Evolutionary conservation across 2,113 vertebrate species (phyloP).

Genomic region (Barbus barbus): DNA sequence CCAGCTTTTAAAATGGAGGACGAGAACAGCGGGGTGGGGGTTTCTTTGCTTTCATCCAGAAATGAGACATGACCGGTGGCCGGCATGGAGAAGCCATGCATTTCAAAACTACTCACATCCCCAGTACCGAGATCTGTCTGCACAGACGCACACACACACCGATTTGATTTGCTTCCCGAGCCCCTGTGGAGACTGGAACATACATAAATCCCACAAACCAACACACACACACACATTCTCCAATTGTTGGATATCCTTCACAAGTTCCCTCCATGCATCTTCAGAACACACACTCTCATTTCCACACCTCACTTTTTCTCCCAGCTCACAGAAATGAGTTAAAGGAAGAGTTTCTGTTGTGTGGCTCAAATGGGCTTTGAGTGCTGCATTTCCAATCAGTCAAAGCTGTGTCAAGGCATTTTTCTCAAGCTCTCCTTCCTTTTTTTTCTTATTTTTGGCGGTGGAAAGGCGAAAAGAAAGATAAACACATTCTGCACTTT

Average conservation of each 20-base stretch:
- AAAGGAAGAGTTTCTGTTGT: slow-evolving; percentile 44
- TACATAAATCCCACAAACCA: slow-evolving; percentile 32
- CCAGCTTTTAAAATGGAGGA: slow-evolving; percentile 14
- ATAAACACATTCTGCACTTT: slow-evolving; percentile 68
- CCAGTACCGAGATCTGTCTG: not conserved
- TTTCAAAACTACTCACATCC: slow-evolving; percentile 38
- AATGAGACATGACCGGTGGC: slow-evolving; percentile 33
- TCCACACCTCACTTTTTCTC: slow-evolving; percentile 50
- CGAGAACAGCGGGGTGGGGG: not conserved
- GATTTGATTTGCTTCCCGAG: slow-evolving; percentile 28
- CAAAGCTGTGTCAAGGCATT: slow-evolving; percentile 62
- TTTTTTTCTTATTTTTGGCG: slow-evolving; percentile 44
- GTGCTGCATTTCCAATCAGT: slow-evolving; percentile 68
- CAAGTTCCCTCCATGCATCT: slow-evolving; percentile 50
- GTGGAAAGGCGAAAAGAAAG: slow-evolving; percentile 54
- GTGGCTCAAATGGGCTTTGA: slow-evolving; percentile 70
- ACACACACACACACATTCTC: slow-evolving; percentile 52
- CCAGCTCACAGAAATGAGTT: slow-evolving; percentile 21
- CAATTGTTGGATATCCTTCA: slow-evolving; percentile 44
- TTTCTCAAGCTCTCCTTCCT: slow-evolving; percentile 8
- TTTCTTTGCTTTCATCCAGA: slow-evolving; percentile 40
- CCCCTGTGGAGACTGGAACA: slow-evolving; percentile 29
- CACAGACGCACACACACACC: not conserved
- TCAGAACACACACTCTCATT: slow-evolving; percentile 63
- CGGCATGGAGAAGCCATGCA: slow-evolving; percentile 12